These are phyloP conservation scores for Drosophila nasuta DNA, from an alignment of 1,140 invertebrate species.

Conservation along the genomic window DNA sequence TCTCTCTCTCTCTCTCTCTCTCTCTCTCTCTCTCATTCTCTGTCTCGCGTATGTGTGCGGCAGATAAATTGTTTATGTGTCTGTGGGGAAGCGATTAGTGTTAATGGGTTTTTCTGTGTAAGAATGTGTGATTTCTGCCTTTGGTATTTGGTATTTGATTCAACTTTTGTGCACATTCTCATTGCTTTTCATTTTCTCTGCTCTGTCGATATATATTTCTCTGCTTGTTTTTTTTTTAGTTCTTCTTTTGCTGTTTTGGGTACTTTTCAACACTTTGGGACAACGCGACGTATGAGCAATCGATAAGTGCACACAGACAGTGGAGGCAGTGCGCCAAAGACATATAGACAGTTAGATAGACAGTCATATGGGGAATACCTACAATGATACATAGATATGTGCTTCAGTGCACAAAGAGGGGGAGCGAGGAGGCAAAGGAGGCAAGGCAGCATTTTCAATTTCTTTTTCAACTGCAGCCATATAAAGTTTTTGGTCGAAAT, in stretches of 20 bases:
- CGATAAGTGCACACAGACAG: slow-evolving; percentile 73
- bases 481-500: slow-evolving; percentile 66
- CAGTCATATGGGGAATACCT: slow-evolving; percentile 75
- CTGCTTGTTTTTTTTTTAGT: slow-evolving; percentile 21
- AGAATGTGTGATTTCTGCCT: slow-evolving; percentile 75
- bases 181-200: slow-evolving; percentile 41
- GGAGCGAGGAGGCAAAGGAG: neutral
- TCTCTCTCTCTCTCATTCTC: neutral
- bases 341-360: slow-evolving; percentile 71
- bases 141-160: slow-evolving; percentile 76
- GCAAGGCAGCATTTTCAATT: slow-evolving; percentile 66
- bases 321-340: slow-evolving; percentile 27
- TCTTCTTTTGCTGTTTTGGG: slow-evolving; percentile 27
- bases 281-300: slow-evolving; percentile 70
- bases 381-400: slow-evolving; percentile 42
- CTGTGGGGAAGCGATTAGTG: slow-evolving; percentile 83
- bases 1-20: slow-evolving; percentile 10
- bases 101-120: slow-evolving; percentile 73
- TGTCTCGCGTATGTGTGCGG: slow-evolving; percentile 41
- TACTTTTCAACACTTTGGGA: slow-evolving; percentile 63
- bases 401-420: neutral
- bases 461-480: slow-evolving; percentile 74
- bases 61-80: slow-evolving; percentile 83
- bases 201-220: slow-evolving; percentile 33
- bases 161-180: slow-evolving; percentile 65